These are phyloP conservation scores for Hofmannophila pseudospretella DNA, from an alignment of 2,888 invertebrate species.

Conservation along the genomic window DNA sequence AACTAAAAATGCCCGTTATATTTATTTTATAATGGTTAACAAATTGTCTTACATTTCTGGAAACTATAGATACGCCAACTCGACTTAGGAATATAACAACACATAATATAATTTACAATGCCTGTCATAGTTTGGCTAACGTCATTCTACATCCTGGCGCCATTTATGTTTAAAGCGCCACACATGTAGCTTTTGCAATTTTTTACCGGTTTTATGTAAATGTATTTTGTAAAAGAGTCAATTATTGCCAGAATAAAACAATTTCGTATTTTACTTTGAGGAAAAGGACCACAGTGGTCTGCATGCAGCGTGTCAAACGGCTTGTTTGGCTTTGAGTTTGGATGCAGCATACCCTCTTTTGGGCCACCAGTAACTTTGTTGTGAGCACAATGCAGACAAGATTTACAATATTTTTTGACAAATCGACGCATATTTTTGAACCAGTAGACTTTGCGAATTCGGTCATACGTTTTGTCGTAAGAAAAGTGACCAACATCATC, in stretches of 20 bases:
- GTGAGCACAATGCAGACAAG: conserved; percentile 14
- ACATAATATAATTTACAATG: too few species aligned
- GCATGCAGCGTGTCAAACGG: conserved; percentile 14
- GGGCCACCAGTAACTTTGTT: conserved; percentile 11
- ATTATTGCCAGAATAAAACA: conserved; percentile 13
- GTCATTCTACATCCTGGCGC: too few species aligned
- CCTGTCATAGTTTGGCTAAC: too few species aligned
- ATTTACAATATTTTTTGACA: conserved; percentile 15
- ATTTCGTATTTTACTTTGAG: conserved; percentile 14
- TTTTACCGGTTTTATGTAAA: conserved; percentile 13
- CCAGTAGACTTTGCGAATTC: conserved; percentile 13
- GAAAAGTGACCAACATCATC: conserved; percentile 16
- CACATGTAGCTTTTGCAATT: background rate
- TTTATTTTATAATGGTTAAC: too few species aligned
- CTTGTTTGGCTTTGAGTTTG: conserved; percentile 8
- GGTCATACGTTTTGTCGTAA: conserved; percentile 16
- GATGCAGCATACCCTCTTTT: conserved; percentile 10
- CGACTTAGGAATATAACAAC: too few species aligned
- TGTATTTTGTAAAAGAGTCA: conserved; percentile 18
- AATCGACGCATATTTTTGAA: conserved; percentile 16
- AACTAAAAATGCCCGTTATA: too few species aligned
- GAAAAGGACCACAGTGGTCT: conserved; percentile 16
- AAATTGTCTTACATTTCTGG: too few species aligned
- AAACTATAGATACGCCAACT: too few species aligned
- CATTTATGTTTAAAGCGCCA: too few species aligned